phyloP scores from a whole-genome alignment of 2,888 invertebrate species.

The Cheilosia urbana region DNA sequence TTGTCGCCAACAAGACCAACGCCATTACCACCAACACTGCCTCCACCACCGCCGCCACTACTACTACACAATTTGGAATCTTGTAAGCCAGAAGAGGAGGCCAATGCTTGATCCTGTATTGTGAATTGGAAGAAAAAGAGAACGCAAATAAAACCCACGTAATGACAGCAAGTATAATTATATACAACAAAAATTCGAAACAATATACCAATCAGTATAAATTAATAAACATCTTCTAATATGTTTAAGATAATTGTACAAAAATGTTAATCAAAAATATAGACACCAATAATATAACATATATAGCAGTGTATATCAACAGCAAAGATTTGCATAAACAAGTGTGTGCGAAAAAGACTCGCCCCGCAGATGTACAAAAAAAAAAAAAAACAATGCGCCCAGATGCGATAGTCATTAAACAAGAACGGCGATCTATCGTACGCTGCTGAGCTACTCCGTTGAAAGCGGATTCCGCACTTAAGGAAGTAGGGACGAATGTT shows the following conservation, averaged over 20 bases:
- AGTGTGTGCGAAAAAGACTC: too few relatives aligned
- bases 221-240: constrained; percentile 4
- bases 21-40: constrained; percentile 56
- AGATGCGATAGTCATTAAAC: too few relatives aligned
- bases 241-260: constrained; percentile 21
- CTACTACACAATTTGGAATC: constrained; percentile 76
- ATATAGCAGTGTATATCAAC: constrained; percentile 4
- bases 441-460: too few relatives aligned
- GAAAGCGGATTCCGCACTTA: too few relatives aligned
- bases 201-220: constrained; percentile 26
- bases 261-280: constrained; percentile 4
- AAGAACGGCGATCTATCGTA: too few relatives aligned
- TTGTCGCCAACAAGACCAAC: constrained; percentile 70
- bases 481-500: too few relatives aligned
- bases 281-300: constrained; percentile 5
- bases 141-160: constrained; percentile 70
- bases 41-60: constrained; percentile 59
- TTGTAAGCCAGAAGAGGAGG: constrained; percentile 78
- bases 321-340: background rate
- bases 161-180: constrained; percentile 55
- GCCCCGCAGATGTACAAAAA: too few relatives aligned
- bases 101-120: constrained; percentile 78
- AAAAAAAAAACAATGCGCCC: too few relatives aligned
- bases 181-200: constrained; percentile 47
- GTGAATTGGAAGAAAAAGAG: constrained; percentile 71